These are phyloP conservation scores for Eristalis pertinax DNA, from an alignment of 2,888 invertebrate genomes.

Conservation along the genomic window DNA sequence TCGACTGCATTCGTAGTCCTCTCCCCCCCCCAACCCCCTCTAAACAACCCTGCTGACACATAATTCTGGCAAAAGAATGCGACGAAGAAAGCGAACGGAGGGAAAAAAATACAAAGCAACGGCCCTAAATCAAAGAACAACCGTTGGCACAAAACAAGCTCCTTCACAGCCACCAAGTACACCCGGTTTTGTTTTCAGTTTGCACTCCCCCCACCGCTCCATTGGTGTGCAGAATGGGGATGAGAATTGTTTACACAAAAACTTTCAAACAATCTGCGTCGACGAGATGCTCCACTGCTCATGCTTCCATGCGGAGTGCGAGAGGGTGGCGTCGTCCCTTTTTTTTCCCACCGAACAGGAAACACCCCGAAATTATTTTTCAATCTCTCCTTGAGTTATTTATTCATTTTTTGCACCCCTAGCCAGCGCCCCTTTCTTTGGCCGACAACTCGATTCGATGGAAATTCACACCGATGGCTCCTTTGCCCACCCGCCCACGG, in stretches of 20 bases:
- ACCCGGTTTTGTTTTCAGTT: background rate
- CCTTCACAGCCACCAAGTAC: background rate
- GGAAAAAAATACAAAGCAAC: background rate
- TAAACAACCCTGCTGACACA: background rate
- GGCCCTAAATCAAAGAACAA: background rate
- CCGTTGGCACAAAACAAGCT: background rate
- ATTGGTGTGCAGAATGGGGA: background rate
- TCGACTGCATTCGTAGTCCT: too few relatives aligned
- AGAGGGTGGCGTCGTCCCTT: background rate
- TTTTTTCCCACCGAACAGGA: background rate
- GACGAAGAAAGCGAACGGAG: background rate
- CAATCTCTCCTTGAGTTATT: conserved; percentile 1
- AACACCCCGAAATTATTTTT: background rate
- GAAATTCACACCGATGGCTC: background rate
- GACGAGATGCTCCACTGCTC: background rate
- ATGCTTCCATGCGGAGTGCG: too few relatives aligned
- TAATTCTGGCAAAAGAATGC: background rate
- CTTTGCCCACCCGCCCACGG: background rate
- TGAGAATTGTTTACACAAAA: background rate
- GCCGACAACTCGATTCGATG: background rate
- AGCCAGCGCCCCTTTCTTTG: background rate
- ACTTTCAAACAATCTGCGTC: conserved; percentile 1
- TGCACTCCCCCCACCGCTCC: background rate
- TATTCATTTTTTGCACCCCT: background rate
- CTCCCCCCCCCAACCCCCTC: background rate